Evolutionary conservation across 2,797 vertebrate species (phyloP).

Genomic region (Anas acuta): DNA sequence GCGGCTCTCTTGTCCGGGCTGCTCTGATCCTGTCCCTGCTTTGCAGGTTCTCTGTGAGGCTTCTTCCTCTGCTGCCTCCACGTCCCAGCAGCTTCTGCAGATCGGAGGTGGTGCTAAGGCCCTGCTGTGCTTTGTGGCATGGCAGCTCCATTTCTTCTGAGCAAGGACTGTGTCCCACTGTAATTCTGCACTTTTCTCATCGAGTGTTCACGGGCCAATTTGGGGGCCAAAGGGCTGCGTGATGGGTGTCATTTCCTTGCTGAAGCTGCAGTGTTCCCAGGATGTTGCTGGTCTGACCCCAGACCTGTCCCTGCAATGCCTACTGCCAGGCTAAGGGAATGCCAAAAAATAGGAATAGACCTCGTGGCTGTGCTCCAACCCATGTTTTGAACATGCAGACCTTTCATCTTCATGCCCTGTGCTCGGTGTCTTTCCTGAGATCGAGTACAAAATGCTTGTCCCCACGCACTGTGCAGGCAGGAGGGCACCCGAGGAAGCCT

Average conservation of each 20-base stretch:
- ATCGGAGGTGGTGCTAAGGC: neutral
- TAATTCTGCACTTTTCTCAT: neutral
- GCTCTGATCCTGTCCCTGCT: slow-evolving; percentile 10
- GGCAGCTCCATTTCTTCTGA: neutral
- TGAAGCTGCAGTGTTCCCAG: neutral
- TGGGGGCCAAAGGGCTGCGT: neutral
- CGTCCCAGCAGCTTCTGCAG: neutral
- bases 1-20: neutral
- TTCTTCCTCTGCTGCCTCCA: neutral
- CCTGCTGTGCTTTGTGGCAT: neutral
- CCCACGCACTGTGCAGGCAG: neutral
- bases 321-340: neutral
- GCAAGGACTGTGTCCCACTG: neutral
- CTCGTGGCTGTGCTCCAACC: neutral
- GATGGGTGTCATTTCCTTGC: neutral
- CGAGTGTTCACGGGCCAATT: neutral
- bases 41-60: neutral
- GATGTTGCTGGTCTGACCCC: neutral
- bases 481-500: neutral
- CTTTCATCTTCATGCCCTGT: neutral
- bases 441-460: neutral
- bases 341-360: neutral
- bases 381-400: fast-evolving
- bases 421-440: neutral
- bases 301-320: neutral